phyloP scores from a whole-genome alignment of 2,797 vertebrate genomes.

The Ambastaia sidthimunki region DNA sequence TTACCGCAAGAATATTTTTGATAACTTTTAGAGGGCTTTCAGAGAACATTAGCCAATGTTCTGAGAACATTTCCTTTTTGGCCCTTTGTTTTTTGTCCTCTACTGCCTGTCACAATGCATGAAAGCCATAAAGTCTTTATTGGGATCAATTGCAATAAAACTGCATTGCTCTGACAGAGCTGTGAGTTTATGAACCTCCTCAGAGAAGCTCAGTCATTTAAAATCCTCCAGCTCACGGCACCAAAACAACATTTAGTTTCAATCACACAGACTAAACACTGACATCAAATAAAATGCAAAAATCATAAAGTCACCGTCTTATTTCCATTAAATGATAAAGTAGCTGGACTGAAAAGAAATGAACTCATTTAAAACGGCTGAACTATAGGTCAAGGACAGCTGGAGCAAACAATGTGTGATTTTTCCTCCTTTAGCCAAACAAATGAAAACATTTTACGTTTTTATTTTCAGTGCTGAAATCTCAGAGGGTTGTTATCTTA shows the following conservation, averaged over 20 bases:
- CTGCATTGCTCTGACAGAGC: constrained; percentile 56
- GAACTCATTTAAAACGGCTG: constrained; percentile 63
- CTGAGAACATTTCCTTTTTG: no score
- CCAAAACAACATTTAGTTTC: constrained; percentile 65
- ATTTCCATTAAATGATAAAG: constrained; percentile 67
- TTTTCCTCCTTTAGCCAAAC: constrained; percentile 54
- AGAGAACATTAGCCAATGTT: no score
- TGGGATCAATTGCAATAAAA: constrained; percentile 63
- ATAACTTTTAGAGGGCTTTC: no score
- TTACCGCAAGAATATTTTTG: no score
- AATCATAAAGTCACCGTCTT: constrained; percentile 60
- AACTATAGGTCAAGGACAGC: constrained; percentile 62
- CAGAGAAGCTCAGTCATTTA: constrained; percentile 64
- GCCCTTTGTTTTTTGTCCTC: no score
- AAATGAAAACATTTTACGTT: constrained; percentile 62
- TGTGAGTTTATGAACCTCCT: constrained; percentile 62
- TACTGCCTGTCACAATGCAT: constrained; percentile 55
- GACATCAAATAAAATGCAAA: constrained; percentile 65
- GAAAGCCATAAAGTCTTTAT: constrained; percentile 48
- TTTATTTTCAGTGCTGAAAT: constrained; percentile 64
- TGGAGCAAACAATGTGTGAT: constrained; percentile 55
- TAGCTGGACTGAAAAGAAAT: constrained; percentile 58
- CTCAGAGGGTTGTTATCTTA: constrained; percentile 63
- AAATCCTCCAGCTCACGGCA: constrained; percentile 64
- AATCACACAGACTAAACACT: constrained; percentile 54